These are phyloP conservation scores for Ataeniobius toweri DNA, from an alignment of 2,797 vertebrate species.

Conservation along the genomic window DNA sequence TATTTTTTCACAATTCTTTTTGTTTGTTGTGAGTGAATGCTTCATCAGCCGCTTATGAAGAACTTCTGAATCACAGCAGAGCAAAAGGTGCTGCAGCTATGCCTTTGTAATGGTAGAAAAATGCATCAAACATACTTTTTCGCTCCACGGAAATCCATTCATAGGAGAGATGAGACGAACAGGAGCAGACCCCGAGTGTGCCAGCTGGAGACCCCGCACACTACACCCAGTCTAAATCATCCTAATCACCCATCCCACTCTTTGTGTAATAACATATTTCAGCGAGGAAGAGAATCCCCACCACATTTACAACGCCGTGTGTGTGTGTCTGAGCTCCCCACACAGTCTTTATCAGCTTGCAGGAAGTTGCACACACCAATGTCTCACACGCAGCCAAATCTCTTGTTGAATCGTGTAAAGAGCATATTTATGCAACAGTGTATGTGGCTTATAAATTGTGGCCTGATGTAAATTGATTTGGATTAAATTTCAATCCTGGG, in stretches of 20 bases:
- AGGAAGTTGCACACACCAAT: slow-evolving; percentile 25
- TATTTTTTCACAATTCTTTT: slow-evolving; percentile 23
- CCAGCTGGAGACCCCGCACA: slow-evolving; percentile 38
- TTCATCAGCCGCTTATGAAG: slow-evolving; percentile 37
- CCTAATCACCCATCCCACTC: slow-evolving; percentile 70
- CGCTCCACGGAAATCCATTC: slow-evolving; percentile 29
- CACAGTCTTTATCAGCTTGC: slow-evolving; percentile 45
- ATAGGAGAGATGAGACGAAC: slow-evolving; percentile 45
- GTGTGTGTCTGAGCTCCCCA: slow-evolving; percentile 35
- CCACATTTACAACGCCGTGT: slow-evolving; percentile 50
- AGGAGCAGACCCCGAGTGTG: slow-evolving; percentile 35
- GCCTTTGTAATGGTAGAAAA: slow-evolving; percentile 33
- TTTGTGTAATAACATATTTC: slow-evolving; percentile 60
- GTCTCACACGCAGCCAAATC: neutral
- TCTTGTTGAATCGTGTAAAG: slow-evolving; percentile 22
- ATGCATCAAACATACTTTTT: slow-evolving; percentile 55
- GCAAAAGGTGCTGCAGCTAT: slow-evolving; percentile 40
- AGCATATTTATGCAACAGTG: slow-evolving; percentile 18
- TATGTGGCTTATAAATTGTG: slow-evolving; percentile 3
- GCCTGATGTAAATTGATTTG: neutral
- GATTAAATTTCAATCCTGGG: neutral
- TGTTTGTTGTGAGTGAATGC: slow-evolving; percentile 39
- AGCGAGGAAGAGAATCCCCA: slow-evolving; percentile 48
- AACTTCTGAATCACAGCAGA: slow-evolving; percentile 48
- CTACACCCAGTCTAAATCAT: slow-evolving; percentile 60